Evolutionary conservation across 2,888 invertebrate species (phyloP).

Genomic region (Smittia aterrima): DNA sequence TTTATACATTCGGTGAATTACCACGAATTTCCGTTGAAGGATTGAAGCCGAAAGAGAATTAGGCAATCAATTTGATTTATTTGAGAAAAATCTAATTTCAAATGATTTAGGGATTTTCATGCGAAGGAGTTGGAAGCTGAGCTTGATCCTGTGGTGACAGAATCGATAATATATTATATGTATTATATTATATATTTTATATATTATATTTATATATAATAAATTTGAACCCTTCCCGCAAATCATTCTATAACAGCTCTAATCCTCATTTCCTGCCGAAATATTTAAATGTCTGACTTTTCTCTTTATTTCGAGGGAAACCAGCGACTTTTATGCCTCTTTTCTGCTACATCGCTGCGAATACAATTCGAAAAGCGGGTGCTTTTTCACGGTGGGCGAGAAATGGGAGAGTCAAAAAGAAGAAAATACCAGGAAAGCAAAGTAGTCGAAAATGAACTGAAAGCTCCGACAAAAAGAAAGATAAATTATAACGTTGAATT

Average conservation of each 20-base stretch:
- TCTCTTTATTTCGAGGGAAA: background rate
- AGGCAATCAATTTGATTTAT: constrained; percentile 42
- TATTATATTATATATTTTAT: too few relatives aligned
- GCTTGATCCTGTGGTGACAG: background rate
- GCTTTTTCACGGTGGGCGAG: background rate
- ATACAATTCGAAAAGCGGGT: background rate
- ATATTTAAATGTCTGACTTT: background rate
- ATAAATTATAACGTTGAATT: constrained; percentile 12
- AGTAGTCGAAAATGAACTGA: background rate
- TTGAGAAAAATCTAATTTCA: constrained; percentile 41
- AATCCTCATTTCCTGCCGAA: background rate
- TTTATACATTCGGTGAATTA: background rate
- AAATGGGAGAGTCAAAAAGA: background rate
- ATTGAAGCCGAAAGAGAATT: constrained; percentile 23
- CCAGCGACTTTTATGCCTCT: constrained; percentile 15
- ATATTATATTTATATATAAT: too few relatives aligned
- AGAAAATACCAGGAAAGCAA: background rate
- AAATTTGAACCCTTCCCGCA: too few relatives aligned
- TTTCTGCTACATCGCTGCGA: background rate
- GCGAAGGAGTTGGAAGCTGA: too few relatives aligned
- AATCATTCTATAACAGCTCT: too few relatives aligned
- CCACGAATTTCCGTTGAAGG: background rate
- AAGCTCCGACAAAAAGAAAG: background rate
- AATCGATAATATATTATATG: too few relatives aligned
- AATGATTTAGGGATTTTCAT: background rate